Base-by-base conservation (phyloP, 2,888 invertebrate genomes). In the Leptinotarsa rubiginosa region DNA sequence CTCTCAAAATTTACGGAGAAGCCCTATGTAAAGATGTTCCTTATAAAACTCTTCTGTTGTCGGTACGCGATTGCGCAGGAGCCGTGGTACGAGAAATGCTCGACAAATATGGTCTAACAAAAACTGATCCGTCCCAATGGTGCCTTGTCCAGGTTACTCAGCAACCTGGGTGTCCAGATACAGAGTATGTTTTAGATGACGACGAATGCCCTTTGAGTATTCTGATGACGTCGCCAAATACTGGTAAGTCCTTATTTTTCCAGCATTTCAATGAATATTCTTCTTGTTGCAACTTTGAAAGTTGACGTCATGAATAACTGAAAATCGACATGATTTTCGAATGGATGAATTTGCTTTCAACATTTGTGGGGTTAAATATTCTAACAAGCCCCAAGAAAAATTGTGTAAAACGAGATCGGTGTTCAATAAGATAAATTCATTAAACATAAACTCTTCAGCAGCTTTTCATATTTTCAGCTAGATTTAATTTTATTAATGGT, bases 121-220 rank as follows among this genome's bases (percentile, higher is more conserved):
- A 95, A 71, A 95, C 95, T 83, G 97, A 98, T 87, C 96, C 97
- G 0, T 91, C 92, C 79, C 94, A 96, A 83, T 99, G 95, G 90
- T 98, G 98, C 87, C 92, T 99, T 72, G 95, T 98, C 71, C 98
- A 99, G 94, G 98, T 97, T 83, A 88, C 86, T 75, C 87, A 82
- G 80, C 88, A 85, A 78, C 85, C 85, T 31, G 87, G 87, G 83
- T 90, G 92, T 81, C 91, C 92, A 81, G 93, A 93, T 84, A 92
- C 94, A 20, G 98, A 99, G 88, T 96, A 97, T 87, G 95, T 98
- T 81, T 90, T 99, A 81, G 97, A 98, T 87, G 98, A 98, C 86
- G 97, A 98, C 88, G 99, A 99, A 88, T 98, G 98, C 88, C 99
- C 99, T 62, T 90, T 98, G 78, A 96, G 97, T 69, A 97, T 97